phyloP scores from a whole-genome alignment of 1,140 invertebrate species.

The Zophobas morio region DNA sequence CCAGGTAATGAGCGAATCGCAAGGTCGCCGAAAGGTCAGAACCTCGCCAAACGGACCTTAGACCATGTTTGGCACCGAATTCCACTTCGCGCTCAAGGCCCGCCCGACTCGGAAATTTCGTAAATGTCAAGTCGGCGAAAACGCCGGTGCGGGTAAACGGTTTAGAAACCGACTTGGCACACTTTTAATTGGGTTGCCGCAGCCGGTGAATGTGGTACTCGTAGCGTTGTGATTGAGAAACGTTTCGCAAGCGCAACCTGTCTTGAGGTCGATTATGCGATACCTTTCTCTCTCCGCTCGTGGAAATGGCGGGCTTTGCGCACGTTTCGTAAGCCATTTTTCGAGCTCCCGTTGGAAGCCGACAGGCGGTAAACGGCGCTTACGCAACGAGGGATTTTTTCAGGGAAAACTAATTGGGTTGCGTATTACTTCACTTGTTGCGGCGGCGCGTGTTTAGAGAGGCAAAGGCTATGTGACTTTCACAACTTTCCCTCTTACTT shows the following conservation, averaged over 20 bases:
- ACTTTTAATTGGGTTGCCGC: constrained; percentile 35
- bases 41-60: background rate
- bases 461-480: constrained; percentile 44
- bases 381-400: constrained; percentile 1
- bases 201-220: constrained; percentile 37
- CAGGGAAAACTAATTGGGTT: constrained; percentile 26
- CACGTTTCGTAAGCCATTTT: constrained; percentile 4
- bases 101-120: background rate
- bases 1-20: background rate
- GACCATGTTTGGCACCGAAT: constrained; percentile 35
- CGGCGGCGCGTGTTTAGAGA: constrained; percentile 6
- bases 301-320: background rate
- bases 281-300: constrained; percentile 26
- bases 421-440: constrained; percentile 36
- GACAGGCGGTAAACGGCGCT: background rate
- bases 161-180: constrained; percentile 10
- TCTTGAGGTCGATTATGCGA: constrained; percentile 41
- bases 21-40: background rate
- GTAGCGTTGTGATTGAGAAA: constrained; percentile 26
- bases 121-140: constrained; percentile 19
- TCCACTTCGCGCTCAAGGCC: background rate
- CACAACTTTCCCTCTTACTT: constrained; percentile 55
- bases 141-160: background rate
- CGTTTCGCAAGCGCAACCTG: constrained; percentile 41
- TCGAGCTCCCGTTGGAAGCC: background rate